Percentiles rank a stretch among this genome's conserved stretches.
Conservation (phyloP, 64 coral and sea anemone species). For the Catalaphyllia jardinei region DNA sequence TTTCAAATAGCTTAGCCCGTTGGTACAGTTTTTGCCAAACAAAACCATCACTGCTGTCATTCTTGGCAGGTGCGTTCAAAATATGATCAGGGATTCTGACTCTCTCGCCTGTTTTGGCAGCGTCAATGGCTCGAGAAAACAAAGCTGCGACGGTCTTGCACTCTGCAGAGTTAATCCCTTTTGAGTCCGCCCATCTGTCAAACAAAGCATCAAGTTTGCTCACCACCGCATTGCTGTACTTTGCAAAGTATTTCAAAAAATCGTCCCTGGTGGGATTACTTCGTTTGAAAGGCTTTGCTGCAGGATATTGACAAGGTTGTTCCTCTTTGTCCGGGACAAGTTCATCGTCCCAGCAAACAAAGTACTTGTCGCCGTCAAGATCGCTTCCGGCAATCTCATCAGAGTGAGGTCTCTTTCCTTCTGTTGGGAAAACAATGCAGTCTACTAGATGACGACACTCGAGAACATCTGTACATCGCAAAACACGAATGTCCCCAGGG, state of each 20-base stretch:
- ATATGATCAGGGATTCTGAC: conserved; percentile 32
- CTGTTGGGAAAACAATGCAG: conserved; percentile 89
- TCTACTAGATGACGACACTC: conserved; percentile 78
- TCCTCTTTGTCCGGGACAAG: conserved; percentile 52
- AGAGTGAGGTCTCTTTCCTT: conserved; percentile 71
- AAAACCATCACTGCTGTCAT: conserved; percentile 41
- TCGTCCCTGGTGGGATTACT: conserved; percentile 37
- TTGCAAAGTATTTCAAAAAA: conserved; percentile 81
- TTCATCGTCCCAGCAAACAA: conserved; percentile 89
- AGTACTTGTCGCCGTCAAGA: conserved; percentile 89
- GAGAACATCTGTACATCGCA: conserved; percentile 55
- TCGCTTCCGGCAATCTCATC: conserved; percentile 94
- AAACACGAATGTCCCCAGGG: conserved; percentile 77
- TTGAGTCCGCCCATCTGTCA: conserved; percentile 68
- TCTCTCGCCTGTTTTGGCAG: conserved; percentile 84
- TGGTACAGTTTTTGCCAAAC: conserved; percentile 77
- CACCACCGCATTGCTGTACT: conserved; percentile 55
- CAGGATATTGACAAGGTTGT: conserved; percentile 64
- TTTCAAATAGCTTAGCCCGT: conserved; percentile 68
- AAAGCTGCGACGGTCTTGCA: conserved; percentile 62
- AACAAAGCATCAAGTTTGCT: conserved; percentile 59
- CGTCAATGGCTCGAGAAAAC: conserved; percentile 86
- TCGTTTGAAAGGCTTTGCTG: conserved; percentile 32
- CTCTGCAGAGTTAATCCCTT: conserved; percentile 70
- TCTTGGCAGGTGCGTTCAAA: conserved; percentile 9